Evolutionary conservation across 1,140 invertebrate species (phyloP).

Genomic region (Drosophila mojavensis): DNA sequence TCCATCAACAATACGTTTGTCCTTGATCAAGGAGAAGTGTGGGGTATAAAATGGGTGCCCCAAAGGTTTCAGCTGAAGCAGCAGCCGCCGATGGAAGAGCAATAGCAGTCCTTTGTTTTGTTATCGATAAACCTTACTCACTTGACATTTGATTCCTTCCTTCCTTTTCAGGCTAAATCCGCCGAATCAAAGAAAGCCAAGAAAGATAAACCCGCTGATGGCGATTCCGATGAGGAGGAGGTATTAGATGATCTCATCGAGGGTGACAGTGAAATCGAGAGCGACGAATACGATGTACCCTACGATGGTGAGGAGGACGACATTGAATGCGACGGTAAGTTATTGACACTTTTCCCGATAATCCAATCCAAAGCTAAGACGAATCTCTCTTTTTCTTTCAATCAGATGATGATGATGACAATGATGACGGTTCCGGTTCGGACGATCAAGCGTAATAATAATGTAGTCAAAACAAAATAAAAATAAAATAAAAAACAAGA

Average conservation of each 20-base stretch:
- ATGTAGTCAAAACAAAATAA: slow-evolving; percentile 83
- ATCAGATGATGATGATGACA: slow-evolving; percentile 81
- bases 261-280: slow-evolving; percentile 83
- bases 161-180: slow-evolving; percentile 74
- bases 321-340: slow-evolving; percentile 81
- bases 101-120: neutral
- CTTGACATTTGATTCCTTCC: neutral
- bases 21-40: slow-evolving; percentile 80
- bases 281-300: slow-evolving; percentile 83
- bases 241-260: slow-evolving; percentile 78
- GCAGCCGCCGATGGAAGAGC: neutral
- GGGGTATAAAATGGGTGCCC: slow-evolving; percentile 61
- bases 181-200: slow-evolving; percentile 84
- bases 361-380: neutral
- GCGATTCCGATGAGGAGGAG: slow-evolving; percentile 79
- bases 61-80: slow-evolving; percentile 9
- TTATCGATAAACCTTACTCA: slow-evolving; percentile 24
- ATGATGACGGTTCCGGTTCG: slow-evolving; percentile 82
- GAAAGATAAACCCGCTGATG: slow-evolving; percentile 78
- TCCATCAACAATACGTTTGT: slow-evolving; percentile 42
- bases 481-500: slow-evolving; percentile 55
- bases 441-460: slow-evolving; percentile 84
- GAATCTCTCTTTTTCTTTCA: slow-evolving; percentile 16
- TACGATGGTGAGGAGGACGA: slow-evolving; percentile 83
- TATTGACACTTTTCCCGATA: neutral